Evolutionary conservation across 2,797 vertebrate genomes (phyloP).

Genomic region (Knipowitschia caucasica): DNA sequence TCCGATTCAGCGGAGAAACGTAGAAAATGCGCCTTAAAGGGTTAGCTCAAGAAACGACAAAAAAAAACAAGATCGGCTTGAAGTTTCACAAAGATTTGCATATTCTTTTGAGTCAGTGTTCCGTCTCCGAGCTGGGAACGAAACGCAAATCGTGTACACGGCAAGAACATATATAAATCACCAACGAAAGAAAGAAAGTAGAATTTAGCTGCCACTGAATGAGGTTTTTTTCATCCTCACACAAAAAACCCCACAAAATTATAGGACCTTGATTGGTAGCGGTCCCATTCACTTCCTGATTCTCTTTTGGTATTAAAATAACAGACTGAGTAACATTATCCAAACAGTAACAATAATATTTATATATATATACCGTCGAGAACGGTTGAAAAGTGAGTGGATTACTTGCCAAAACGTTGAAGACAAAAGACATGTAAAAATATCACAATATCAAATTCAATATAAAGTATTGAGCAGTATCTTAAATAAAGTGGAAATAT

Average conservation of each 20-base stretch:
- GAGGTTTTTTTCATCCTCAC: conserved; percentile 65
- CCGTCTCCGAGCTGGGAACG: conserved; percentile 28
- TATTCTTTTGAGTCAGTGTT: conserved; percentile 70
- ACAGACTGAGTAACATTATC: too few relatives aligned
- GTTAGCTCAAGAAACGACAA: conserved; percentile 68
- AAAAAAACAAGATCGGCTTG: too few relatives aligned
- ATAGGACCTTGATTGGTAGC: conserved; percentile 32
- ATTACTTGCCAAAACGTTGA: too few relatives aligned
- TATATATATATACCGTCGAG: too few relatives aligned
- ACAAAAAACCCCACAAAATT: conserved; percentile 60
- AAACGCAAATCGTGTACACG: conserved; percentile 33
- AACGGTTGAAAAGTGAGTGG: too few relatives aligned
- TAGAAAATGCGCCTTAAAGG: conserved; percentile 75
- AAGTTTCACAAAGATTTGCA: conserved; percentile 76
- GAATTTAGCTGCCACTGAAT: conserved; percentile 77
- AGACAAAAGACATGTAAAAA: too few relatives aligned
- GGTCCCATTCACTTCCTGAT: conserved; percentile 41
- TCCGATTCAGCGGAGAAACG: conserved; percentile 60
- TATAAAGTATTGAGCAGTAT: too few relatives aligned
- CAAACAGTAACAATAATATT: too few relatives aligned
- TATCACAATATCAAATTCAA: too few relatives aligned
- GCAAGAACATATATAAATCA: conserved; percentile 65
- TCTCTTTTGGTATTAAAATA: conserved; percentile 17
- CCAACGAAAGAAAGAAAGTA: conserved; percentile 64
- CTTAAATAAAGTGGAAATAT: too few relatives aligned